Conservation (phyloP, 2,797 vertebrate species). For the Fundulus diaphanus region DNA sequence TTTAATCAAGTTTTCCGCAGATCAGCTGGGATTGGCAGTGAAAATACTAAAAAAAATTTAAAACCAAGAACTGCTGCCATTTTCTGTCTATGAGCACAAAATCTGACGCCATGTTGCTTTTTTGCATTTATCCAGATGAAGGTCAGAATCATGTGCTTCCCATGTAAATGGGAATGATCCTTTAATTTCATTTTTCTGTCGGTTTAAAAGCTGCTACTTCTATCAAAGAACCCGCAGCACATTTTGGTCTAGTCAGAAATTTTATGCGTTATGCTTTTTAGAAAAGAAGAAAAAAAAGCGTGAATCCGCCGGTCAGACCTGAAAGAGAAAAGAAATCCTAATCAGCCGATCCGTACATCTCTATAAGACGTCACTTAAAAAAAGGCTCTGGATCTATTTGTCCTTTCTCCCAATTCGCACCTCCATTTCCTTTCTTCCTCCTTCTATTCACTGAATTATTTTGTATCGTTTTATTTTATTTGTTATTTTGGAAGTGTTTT, state of each 20-base stretch:
- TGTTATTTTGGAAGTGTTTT: not conserved
- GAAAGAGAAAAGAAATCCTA: not conserved
- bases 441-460: not conserved
- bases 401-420: not conserved
- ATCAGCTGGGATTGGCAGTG: too few relatives aligned
- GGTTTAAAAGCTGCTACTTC: not conserved
- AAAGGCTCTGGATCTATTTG: not conserved
- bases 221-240: not conserved
- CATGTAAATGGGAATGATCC: not conserved
- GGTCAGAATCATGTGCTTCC: too few relatives aligned
- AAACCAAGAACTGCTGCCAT: not conserved
- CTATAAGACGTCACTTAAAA: not conserved
- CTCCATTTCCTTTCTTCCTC: not conserved
- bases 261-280: not conserved
- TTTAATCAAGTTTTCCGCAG: too few relatives aligned
- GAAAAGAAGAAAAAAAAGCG: not conserved
- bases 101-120: not conserved
- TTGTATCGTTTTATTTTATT: not conserved
- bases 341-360: not conserved
- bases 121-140: not conserved
- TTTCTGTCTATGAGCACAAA: not conserved
- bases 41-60: too few relatives aligned
- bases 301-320: not conserved
- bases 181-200: not conserved
- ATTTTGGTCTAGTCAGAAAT: not conserved